Percentiles rank a stretch among this genome's conserved stretches.
These are phyloP conservation scores for Gastrophysa polygoni DNA, from an alignment of 2,888 invertebrate species.

Conservation along the genomic window DNA sequence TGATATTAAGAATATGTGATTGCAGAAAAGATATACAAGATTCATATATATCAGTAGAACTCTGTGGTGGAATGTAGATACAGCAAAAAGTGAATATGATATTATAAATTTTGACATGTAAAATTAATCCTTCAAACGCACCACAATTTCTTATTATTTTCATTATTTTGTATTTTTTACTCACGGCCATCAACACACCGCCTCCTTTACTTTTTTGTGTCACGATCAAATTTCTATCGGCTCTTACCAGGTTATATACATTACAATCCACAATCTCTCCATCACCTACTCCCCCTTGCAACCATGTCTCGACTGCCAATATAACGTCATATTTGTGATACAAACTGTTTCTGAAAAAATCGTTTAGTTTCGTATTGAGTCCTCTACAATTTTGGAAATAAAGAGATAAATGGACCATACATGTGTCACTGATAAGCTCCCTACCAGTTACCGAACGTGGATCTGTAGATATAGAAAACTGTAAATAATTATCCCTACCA, in stretches of 20 bases:
- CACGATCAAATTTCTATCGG: constrained; percentile 2
- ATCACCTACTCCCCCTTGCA: constrained; percentile 1
- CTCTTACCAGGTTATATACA: constrained; percentile 2
- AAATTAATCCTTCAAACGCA: constrained; percentile 1
- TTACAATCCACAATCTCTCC: constrained; percentile 4
- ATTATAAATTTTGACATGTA: constrained; percentile 1
- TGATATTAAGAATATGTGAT: neutral
- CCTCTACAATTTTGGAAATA: constrained; percentile 2
- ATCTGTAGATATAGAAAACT: neutral
- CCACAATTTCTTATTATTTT: constrained; percentile 4
- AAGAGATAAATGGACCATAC: constrained; percentile 5
- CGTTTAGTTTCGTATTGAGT: neutral
- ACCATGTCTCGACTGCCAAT: constrained; percentile 3
- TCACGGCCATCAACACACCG: neutral
- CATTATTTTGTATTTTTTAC: constrained; percentile 1
- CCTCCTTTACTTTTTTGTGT: constrained; percentile 1
- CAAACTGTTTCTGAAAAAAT: constrained; percentile 6
- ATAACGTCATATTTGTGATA: constrained; percentile 5
- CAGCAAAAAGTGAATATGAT: constrained; percentile 4
- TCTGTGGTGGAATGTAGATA: constrained; percentile 1
- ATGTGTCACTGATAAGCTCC: neutral
- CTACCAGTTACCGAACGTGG: neutral
- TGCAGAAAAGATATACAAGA: neutral
- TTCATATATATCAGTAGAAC: constrained; percentile 3
- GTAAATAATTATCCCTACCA: neutral